A percentile compares a stretch with the other conserved stretches of the same genome.
Evolutionary conservation across 2,888 invertebrate genomes (phyloP).

Genomic region (Hartigia nigra): DNA sequence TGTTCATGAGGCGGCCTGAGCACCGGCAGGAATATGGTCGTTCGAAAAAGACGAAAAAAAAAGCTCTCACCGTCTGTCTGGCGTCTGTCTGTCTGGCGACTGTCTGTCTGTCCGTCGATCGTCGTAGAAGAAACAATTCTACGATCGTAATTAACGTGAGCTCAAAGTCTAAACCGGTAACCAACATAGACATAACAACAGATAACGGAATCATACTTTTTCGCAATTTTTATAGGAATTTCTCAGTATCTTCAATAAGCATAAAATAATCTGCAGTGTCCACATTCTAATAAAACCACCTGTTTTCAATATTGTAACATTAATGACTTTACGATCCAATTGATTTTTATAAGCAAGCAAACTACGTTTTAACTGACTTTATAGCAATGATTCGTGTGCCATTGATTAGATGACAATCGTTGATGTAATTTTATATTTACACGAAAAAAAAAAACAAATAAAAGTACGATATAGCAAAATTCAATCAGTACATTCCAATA

Average conservation of each 20-base stretch:
- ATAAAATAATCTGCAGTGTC: background rate
- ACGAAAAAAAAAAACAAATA: background rate
- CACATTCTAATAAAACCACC: background rate
- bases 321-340: background rate
- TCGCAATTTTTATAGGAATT: background rate
- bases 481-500: too few species aligned
- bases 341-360: background rate
- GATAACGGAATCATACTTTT: background rate
- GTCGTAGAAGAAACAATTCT: slow-evolving; percentile 7
- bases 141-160: slow-evolving; percentile 30
- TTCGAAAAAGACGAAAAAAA: slow-evolving; percentile 28
- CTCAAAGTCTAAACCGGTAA: slow-evolving; percentile 22
- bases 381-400: too few species aligned
- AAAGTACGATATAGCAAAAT: background rate
- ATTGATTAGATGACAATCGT: too few species aligned
- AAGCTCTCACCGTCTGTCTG: slow-evolving; percentile 35
- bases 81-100: slow-evolving; percentile 50
- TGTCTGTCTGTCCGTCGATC: slow-evolving; percentile 23
- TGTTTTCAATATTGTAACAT: background rate
- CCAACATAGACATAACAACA: slow-evolving; percentile 14
- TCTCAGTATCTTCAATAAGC: background rate
- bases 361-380: too few species aligned
- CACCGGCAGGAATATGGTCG: slow-evolving; percentile 10
- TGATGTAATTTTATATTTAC: too few species aligned
- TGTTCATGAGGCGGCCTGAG: background rate